Percentiles rank a stretch among this genome's conserved stretches.
Conservation (phyloP, 2,888 invertebrate genomes). For the Eupithecia abbreviata region DNA sequence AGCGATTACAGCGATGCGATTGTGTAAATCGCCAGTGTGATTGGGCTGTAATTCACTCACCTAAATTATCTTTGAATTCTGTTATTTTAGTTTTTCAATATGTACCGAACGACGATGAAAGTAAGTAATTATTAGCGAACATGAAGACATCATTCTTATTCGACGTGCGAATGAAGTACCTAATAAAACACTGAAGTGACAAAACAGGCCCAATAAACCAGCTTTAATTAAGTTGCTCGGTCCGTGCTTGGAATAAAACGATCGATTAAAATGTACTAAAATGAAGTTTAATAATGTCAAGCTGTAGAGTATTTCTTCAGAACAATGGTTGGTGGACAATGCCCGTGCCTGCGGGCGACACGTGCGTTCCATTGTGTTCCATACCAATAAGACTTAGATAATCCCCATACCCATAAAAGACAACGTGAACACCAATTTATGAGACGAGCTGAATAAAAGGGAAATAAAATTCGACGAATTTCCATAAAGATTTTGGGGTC, state of each 20-base stretch:
- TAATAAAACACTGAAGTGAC: conserved; percentile 2
- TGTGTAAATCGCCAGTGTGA: too few species aligned
- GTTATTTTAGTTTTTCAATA: background rate
- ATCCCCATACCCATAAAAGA: conserved; percentile 43
- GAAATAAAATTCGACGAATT: conserved; percentile 17
- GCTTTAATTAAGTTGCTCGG: conserved; percentile 9
- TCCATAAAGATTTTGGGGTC: conserved; percentile 17
- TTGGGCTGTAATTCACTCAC: background rate
- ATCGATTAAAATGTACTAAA: conserved; percentile 17
- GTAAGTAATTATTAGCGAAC: background rate
- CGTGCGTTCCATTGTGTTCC: conserved; percentile 77
- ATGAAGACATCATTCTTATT: background rate
- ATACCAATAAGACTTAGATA: conserved; percentile 57
- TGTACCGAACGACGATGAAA: background rate
- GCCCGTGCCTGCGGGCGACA: conserved; percentile 62
- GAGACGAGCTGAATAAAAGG: conserved; percentile 42
- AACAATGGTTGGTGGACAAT: conserved; percentile 77
- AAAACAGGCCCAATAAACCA: conserved; percentile 1
- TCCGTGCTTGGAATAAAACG: conserved; percentile 15
- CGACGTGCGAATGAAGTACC: conserved; percentile 8
- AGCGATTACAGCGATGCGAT: too few species aligned
- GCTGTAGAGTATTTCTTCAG: conserved; percentile 75
- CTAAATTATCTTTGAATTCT: background rate
- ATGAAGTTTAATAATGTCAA: conserved; percentile 58
- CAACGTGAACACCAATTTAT: conserved; percentile 51